Evolutionary conservation across 2,888 invertebrate genomes (phyloP).

Genomic region (Acronicta alni): DNA sequence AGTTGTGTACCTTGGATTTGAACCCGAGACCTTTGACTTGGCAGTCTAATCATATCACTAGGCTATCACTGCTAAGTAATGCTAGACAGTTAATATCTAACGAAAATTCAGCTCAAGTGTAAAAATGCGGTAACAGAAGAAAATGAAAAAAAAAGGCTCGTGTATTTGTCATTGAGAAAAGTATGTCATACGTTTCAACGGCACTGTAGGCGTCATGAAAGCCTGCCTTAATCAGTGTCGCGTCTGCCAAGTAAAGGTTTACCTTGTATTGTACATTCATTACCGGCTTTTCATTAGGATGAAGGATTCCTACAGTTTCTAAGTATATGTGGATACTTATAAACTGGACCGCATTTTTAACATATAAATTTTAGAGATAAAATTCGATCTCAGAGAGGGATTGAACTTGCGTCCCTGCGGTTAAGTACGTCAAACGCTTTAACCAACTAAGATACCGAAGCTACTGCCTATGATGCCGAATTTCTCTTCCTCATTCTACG

Average conservation of each 20-base stretch:
- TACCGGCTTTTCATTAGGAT: conserved; percentile 32
- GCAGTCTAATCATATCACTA: no score
- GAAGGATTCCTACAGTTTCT: conserved; percentile 7
- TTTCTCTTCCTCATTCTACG: no score
- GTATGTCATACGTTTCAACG: conserved; percentile 77
- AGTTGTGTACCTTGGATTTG: no score
- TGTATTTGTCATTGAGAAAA: conserved; percentile 61
- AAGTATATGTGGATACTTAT: neutral
- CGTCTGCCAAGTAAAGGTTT: conserved; percentile 46
- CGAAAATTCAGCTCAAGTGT: conserved; percentile 9
- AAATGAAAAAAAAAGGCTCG: conserved; percentile 61
- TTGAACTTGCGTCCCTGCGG: no score
- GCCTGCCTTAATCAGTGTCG: conserved; percentile 70
- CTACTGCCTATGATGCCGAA: no score
- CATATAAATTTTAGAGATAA: no score
- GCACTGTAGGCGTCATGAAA: conserved; percentile 64
- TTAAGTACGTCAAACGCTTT: no score
- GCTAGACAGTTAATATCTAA: neutral
- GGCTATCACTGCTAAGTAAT: neutral
- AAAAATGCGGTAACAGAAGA: conserved; percentile 38
- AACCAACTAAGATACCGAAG: no score
- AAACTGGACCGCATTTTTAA: no score
- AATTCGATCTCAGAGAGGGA: no score
- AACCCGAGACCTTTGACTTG: no score
- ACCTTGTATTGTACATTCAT: conserved; percentile 42